Percentiles rank a stretch among this genome's conserved stretches.
Evolutionary conservation across 2,113 vertebrate species (phyloP).

Genomic region (Lepus americanus): DNA sequence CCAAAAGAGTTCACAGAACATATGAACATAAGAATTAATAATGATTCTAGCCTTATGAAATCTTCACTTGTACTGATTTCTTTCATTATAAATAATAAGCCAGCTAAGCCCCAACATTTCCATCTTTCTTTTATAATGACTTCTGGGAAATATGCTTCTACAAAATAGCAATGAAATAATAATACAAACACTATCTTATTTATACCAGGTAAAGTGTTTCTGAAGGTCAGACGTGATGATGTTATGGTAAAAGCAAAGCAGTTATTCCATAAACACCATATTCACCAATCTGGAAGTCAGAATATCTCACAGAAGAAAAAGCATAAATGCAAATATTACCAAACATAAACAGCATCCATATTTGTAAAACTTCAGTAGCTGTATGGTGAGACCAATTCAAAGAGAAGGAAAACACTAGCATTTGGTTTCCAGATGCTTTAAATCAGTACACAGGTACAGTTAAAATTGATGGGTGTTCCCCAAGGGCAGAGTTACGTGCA

Average conservation of each 20-base stretch:
- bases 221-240: not conserved
- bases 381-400: not conserved
- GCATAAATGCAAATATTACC: not conserved
- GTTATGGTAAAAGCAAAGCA: not conserved
- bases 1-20: slow-evolving; percentile 25
- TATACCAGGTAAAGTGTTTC: not conserved
- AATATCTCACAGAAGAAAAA: not conserved
- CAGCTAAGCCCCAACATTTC: not conserved
- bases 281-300: not conserved
- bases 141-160: slow-evolving; percentile 12
- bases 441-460: not conserved
- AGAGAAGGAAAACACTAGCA: not conserved
- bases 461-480: not conserved
- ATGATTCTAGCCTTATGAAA: slow-evolving; percentile 1
- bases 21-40: slow-evolving; percentile 15
- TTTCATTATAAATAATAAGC: not conserved
- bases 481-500: not conserved
- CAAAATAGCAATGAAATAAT: slow-evolving; percentile 45
- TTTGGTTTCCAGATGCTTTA: not conserved
- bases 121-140: not conserved
- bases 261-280: not conserved
- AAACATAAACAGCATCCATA: slow-evolving; percentile 17
- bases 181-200: not conserved
- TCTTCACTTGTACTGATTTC: not conserved
- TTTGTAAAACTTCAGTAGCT: not conserved